phyloP scores from a whole-genome alignment of 2,888 invertebrate species.

The Drosophila anomalata region DNA sequence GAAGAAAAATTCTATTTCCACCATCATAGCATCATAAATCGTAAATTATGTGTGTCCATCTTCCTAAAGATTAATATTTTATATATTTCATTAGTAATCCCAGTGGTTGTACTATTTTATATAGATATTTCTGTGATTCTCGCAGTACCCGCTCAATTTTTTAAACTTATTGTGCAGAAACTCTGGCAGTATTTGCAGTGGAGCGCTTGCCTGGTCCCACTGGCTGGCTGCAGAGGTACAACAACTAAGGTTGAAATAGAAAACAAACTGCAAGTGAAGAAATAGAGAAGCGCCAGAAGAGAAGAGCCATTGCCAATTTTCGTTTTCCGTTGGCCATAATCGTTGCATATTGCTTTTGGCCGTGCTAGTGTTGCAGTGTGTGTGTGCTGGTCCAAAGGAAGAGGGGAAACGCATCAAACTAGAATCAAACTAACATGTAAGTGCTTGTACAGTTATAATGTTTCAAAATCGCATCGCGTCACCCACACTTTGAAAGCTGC shows the following conservation, averaged over 20 bases:
- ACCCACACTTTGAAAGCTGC: not conserved
- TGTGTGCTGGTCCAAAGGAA: constrained; percentile 7
- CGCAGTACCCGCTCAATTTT: not conserved
- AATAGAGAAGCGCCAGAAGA: constrained; percentile 29
- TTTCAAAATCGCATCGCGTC: constrained; percentile 16
- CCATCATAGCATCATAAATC: not conserved
- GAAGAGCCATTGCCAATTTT: constrained; percentile 26
- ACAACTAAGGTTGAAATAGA: constrained; percentile 31
- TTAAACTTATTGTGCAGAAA: not conserved
- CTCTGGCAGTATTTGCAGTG: not conserved
- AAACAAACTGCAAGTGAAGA: constrained; percentile 23
- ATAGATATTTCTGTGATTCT: not conserved
- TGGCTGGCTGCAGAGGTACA: constrained; percentile 13
- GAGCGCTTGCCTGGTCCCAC: constrained; percentile 5
- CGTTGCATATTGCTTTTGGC: constrained; percentile 25
- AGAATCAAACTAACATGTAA: constrained; percentile 27
- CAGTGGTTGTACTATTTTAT: not conserved
- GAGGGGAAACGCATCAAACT: constrained; percentile 1
- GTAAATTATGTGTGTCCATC: not conserved
- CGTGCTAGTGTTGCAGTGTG: constrained; percentile 9
- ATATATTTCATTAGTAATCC: not conserved
- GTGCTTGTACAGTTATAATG: constrained; percentile 25
- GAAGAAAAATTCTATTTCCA: not conserved
- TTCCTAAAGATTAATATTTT: not conserved
- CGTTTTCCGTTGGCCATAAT: constrained; percentile 11